phyloP scores from a whole-genome alignment of 2,797 vertebrate genomes.

The Holocentrus rufus region DNA sequence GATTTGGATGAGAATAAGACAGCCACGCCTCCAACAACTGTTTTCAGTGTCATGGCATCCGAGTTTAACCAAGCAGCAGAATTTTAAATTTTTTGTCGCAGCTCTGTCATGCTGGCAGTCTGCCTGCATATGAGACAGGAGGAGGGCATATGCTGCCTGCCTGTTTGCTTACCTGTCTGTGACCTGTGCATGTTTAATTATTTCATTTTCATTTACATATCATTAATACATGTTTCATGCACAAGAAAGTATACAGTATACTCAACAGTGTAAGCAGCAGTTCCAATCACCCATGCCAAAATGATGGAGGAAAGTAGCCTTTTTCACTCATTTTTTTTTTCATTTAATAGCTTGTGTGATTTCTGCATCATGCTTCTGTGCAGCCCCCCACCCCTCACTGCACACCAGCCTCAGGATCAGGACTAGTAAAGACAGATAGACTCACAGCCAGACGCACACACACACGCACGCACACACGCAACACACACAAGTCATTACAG shows the following conservation, averaged over 20 bases:
- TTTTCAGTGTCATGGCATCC: background rate
- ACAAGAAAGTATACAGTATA: too few species aligned
- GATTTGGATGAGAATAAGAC: conserved; percentile 18
- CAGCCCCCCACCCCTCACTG: too few species aligned
- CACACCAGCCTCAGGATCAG: background rate
- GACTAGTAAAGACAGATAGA: background rate
- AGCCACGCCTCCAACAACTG: conserved; percentile 27
- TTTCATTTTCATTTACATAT: too few species aligned
- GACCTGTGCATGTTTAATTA: too few species aligned
- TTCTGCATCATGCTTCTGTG: background rate
- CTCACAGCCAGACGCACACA: background rate
- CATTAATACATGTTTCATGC: too few species aligned
- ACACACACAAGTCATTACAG: conserved; percentile 27
- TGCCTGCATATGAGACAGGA: background rate
- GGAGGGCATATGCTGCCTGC: background rate
- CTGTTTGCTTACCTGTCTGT: background rate
- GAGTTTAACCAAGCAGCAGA: background rate
- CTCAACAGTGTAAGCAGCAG: too few species aligned
- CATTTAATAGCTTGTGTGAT: background rate
- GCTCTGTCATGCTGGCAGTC: background rate
- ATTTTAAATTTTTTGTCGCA: background rate
- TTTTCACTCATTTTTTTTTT: background rate
- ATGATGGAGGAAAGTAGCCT: too few species aligned
- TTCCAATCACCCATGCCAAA: too few species aligned
- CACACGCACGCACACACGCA: conserved; percentile 10